A percentile compares a stretch with the other conserved stretches of the same genome.
phyloP scores from a whole-genome alignment of 2,888 invertebrate genomes.

The Tuta absoluta region DNA sequence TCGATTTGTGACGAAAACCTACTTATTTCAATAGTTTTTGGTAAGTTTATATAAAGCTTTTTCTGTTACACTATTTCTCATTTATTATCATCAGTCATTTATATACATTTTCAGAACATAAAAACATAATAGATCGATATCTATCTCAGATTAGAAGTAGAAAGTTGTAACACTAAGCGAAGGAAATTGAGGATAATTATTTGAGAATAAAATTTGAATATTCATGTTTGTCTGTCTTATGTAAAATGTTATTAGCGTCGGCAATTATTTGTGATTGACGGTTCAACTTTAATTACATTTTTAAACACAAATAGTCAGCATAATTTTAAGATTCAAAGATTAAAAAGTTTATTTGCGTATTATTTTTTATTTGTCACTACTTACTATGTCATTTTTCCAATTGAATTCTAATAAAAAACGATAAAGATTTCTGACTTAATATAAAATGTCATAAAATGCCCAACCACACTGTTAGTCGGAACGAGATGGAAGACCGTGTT shows the following conservation, averaged over 20 bases:
- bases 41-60: constrained; percentile 1
- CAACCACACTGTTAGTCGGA: no score
- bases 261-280: not conserved
- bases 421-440: no score
- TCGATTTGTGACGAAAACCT: not conserved
- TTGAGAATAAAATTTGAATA: not conserved
- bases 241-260: constrained; percentile 10
- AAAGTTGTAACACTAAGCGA: constrained; percentile 5
- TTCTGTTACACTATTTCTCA: no score
- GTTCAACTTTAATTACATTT: not conserved
- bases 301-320: not conserved
- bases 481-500: no score
- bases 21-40: not conserved
- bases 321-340: not conserved
- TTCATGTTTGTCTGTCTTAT: constrained; percentile 10
- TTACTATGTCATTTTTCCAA: no score
- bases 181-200: constrained; percentile 15
- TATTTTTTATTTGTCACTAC: no score
- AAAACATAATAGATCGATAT: not conserved
- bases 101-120: not conserved
- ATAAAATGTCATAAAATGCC: no score
- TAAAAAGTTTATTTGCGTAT: no score
- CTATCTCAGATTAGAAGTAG: not conserved
- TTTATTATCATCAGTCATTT: no score
- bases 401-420: no score